Evolutionary conservation across 2,113 vertebrate species (phyloP).

Genomic region (Gobio gobio): DNA sequence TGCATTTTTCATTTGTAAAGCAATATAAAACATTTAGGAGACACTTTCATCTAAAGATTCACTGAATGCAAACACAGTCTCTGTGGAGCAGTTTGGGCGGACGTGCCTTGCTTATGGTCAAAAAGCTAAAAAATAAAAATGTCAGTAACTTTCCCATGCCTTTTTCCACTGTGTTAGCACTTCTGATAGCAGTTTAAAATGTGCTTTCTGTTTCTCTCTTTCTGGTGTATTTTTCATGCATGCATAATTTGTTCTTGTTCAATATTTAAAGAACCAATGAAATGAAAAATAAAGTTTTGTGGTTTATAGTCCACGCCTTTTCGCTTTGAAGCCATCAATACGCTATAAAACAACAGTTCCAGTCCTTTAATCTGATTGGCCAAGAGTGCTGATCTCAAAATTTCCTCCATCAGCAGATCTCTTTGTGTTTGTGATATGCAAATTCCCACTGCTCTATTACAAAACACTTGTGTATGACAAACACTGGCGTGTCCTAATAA

Average conservation of each 20-base stretch:
- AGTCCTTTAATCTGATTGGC: constrained; percentile 12
- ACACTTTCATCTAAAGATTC: too few species aligned
- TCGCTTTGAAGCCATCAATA: neutral
- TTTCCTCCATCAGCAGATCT: constrained; percentile 73
- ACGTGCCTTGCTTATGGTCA: neutral
- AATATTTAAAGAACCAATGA: constrained; percentile 10
- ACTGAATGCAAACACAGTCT: neutral
- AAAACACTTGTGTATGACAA: constrained; percentile 73
- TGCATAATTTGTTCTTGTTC: constrained; percentile 15
- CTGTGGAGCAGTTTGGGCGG: neutral
- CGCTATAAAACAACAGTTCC: neutral
- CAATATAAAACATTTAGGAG: too few species aligned
- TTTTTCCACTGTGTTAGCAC: neutral
- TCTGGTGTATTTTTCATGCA: constrained; percentile 5
- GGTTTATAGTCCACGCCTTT: neutral
- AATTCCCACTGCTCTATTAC: constrained; percentile 70
- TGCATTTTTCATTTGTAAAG: too few species aligned
- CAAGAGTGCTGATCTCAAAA: constrained; percentile 57
- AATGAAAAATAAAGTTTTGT: constrained; percentile 2
- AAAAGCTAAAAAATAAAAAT: neutral
- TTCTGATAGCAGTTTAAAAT: neutral
- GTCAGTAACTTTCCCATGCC: neutral
- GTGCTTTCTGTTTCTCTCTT: constrained; percentile 17
- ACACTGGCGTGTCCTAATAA: constrained; percentile 68
- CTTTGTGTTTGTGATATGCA: constrained; percentile 73